These are phyloP conservation scores for Gavialis gangeticus DNA, from an alignment of 2,113 vertebrate genomes.

Conservation along the genomic window DNA sequence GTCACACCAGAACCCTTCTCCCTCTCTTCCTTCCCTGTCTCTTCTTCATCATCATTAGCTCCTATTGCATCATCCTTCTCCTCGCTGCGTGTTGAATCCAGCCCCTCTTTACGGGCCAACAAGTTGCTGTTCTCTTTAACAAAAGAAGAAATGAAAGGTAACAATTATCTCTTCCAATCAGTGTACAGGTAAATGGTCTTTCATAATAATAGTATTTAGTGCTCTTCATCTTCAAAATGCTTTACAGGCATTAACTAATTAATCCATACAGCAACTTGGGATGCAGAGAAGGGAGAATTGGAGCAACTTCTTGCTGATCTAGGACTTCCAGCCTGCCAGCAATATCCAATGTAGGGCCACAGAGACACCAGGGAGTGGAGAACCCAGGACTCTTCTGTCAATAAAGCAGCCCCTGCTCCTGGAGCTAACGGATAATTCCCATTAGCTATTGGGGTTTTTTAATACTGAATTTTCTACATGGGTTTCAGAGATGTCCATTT, in stretches of 20 bases:
- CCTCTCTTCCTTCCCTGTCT: not conserved
- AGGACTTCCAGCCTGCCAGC: conserved; percentile 11
- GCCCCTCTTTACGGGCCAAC: not conserved
- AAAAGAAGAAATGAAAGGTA: conserved; percentile 42
- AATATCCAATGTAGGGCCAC: not conserved
- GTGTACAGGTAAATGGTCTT: conserved; percentile 43
- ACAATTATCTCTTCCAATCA: conserved; percentile 55
- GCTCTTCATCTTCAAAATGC: conserved; percentile 58
- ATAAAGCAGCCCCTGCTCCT: not conserved
- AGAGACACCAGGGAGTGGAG: not conserved
- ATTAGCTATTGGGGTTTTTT: not conserved
- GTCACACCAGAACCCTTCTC: not conserved
- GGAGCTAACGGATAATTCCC: not conserved
- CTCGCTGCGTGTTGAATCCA: not conserved
- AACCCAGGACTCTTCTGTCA: not conserved
- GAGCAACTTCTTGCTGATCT: conserved; percentile 27
- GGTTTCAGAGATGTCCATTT: not conserved
- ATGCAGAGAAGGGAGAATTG: conserved; percentile 23
- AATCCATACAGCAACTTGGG: not conserved
- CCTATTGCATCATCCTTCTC: not conserved
- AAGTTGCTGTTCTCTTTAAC: not conserved
- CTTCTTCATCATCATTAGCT: not conserved
- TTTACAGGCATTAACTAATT: conserved; percentile 64
- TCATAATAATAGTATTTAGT: conserved; percentile 66
- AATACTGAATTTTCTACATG: not conserved